A percentile compares a stretch with the other conserved stretches of the same genome.
These are phyloP conservation scores for Chondrosia reniformis DNA, from an alignment of 37 sponge, comb jelly and placozoan species.

Conservation along the genomic window DNA sequence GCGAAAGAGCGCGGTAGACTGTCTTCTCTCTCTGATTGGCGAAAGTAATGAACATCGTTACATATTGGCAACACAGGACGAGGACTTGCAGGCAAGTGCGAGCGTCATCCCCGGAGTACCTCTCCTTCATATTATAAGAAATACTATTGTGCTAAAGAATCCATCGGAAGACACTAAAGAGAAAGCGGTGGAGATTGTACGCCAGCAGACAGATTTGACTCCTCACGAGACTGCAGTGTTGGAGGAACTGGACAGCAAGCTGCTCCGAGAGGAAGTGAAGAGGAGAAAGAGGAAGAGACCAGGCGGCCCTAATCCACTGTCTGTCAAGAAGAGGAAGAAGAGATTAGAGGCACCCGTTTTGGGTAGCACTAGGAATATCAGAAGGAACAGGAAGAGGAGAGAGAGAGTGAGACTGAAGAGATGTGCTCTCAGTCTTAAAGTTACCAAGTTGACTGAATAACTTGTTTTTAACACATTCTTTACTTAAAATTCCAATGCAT, in stretches of 20 bases:
- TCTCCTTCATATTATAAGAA: conserved; percentile 64
- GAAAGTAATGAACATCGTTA: too few relatives aligned
- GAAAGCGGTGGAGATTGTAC: conserved; percentile 50
- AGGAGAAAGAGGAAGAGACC: conserved; percentile 46
- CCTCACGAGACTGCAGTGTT: conserved; percentile 42
- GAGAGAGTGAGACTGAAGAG: too few relatives aligned
- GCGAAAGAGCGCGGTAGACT: conserved; percentile 53
- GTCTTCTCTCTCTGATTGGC: conserved; percentile 62
- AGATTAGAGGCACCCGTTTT: background rate
- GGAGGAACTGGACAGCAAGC: conserved; percentile 6
- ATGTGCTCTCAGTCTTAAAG: too few relatives aligned
- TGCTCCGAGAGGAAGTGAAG: background rate
- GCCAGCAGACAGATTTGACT: conserved; percentile 35
- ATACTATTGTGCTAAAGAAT: conserved; percentile 67
- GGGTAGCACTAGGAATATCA: too few relatives aligned
- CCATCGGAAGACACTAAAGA: conserved; percentile 44
- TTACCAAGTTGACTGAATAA: too few relatives aligned
- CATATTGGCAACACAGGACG: too few relatives aligned
- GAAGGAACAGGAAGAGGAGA: too few relatives aligned
- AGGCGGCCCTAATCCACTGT: conserved; percentile 87
- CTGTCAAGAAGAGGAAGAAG: conserved; percentile 72
- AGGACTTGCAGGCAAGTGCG: too few relatives aligned
- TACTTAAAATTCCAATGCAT: too few relatives aligned
- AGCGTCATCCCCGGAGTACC: too few relatives aligned
- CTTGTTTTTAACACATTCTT: too few relatives aligned